Conservation (phyloP, 2,113 vertebrate species). For the Numenius arquata region DNA sequence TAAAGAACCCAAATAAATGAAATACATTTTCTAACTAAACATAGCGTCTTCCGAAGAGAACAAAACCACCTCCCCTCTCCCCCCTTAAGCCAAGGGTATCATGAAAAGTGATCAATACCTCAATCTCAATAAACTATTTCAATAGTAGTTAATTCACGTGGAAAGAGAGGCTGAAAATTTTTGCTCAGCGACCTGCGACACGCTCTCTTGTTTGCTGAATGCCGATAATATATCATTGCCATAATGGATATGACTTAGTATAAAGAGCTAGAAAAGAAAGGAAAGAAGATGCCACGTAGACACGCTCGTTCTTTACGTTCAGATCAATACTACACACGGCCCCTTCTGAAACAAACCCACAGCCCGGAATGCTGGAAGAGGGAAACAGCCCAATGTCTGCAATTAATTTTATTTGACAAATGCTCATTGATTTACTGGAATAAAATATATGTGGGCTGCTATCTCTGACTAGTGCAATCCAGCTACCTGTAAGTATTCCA, state of each 20-base stretch:
- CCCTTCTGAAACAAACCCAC: constrained; percentile 56
- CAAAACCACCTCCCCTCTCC: constrained; percentile 12
- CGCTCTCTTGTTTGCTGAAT: constrained; percentile 75
- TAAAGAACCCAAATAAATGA: constrained; percentile 76
- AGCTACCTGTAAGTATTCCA: constrained; percentile 29
- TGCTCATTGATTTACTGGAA: constrained; percentile 65
- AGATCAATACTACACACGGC: constrained; percentile 79
- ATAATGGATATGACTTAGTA: constrained; percentile 75
- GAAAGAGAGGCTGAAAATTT: constrained; percentile 77
- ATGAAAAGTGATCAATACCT: constrained; percentile 88
- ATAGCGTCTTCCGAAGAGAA: constrained; percentile 71
- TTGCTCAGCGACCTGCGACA: constrained; percentile 78
- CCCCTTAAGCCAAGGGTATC: constrained; percentile 78
- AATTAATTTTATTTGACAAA: constrained; percentile 75
- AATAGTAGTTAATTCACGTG: constrained; percentile 81
- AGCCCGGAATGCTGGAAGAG: background rate
- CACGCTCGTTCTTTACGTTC: constrained; percentile 38
- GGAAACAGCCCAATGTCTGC: constrained; percentile 32
- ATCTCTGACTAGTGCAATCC: background rate
- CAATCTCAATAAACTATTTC: constrained; percentile 92
- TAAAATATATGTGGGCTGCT: constrained; percentile 37
- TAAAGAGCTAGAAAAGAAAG: constrained; percentile 37
- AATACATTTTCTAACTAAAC: constrained; percentile 77
- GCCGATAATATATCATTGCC: constrained; percentile 80
- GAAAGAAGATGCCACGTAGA: background rate